These are phyloP conservation scores for Hemiscyllium ocellatum DNA, from an alignment of 2,113 vertebrate genomes.

Conservation along the genomic window DNA sequence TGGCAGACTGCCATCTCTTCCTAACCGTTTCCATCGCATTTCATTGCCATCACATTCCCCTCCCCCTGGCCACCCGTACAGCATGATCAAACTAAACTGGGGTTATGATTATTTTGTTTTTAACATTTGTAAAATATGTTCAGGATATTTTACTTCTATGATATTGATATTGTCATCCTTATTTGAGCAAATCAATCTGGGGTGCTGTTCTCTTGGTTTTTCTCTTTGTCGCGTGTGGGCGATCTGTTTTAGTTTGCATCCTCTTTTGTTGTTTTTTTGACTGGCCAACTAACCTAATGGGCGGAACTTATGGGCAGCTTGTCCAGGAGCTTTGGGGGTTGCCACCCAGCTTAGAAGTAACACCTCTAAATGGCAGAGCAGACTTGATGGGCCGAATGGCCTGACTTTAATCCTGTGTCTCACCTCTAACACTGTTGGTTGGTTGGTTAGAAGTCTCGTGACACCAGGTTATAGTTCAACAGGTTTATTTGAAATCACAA, in stretches of 20 bases:
- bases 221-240: background rate
- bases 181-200: too few relatives aligned
- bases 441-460: too few relatives aligned
- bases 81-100: background rate
- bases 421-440: too few relatives aligned
- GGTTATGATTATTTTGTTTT: background rate
- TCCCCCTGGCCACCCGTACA: background rate
- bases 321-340: background rate
- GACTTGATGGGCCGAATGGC: too few relatives aligned
- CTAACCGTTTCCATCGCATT: background rate
- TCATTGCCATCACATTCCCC: background rate
- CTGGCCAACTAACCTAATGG: background rate
- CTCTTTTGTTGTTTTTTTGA: background rate
- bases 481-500: too few relatives aligned
- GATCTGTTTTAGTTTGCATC: background rate
- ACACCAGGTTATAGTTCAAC: too few relatives aligned
- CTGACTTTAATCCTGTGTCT: too few relatives aligned
- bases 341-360: background rate
- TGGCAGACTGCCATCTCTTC: constrained; percentile 38
- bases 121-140: background rate
- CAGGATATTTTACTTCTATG: background rate
- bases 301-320: background rate
- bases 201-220: too few relatives aligned
- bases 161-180: background rate
- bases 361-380: background rate